A percentile compares a stretch with the other conserved stretches of the same genome.
Conservation (phyloP, 2,888 invertebrate genomes). For the Idaea dimidiata region DNA sequence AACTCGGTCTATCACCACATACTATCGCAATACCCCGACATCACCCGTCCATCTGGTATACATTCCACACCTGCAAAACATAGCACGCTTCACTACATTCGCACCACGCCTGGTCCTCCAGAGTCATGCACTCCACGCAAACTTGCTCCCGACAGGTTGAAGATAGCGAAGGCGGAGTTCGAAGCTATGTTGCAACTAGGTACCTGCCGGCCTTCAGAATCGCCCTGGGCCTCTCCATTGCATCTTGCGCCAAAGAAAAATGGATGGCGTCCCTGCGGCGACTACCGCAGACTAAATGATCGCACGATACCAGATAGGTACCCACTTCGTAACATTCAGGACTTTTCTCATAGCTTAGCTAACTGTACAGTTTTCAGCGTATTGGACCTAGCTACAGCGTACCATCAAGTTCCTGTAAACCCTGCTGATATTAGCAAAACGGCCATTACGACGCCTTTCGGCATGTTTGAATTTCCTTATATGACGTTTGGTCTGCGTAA, state of each 20-base stretch:
- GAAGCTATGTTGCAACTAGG: constrained; percentile 32
- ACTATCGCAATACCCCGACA: constrained; percentile 17
- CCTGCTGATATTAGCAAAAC: constrained; percentile 45
- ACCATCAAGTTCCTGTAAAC: constrained; percentile 49
- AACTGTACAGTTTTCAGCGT: constrained; percentile 21
- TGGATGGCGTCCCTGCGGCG: constrained; percentile 47
- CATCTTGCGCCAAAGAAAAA: constrained; percentile 45
- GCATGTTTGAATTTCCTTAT: constrained; percentile 44
- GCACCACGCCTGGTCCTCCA: constrained; percentile 36
- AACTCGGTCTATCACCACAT: constrained; percentile 13
- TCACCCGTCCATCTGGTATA: constrained; percentile 24
- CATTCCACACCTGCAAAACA: constrained; percentile 11
- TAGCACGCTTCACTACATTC: constrained; percentile 24
- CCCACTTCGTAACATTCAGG: too few species aligned
- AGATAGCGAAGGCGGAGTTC: too few species aligned
- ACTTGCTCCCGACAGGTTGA: constrained; percentile 35
- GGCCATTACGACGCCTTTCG: constrained; percentile 37
- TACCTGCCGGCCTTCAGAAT: constrained; percentile 20
- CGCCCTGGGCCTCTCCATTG: constrained; percentile 42
- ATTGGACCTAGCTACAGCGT: constrained; percentile 36
- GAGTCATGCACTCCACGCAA: constrained; percentile 33
- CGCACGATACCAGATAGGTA: too few species aligned
- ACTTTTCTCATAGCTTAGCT: constrained; percentile 14
- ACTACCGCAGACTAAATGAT: constrained; percentile 44
- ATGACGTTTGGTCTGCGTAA: constrained; percentile 39